A percentile compares a stretch with the other conserved stretches of the same genome.
phyloP scores from a whole-genome alignment of 2,113 vertebrate genomes.

The Pteropus alecto region DNA sequence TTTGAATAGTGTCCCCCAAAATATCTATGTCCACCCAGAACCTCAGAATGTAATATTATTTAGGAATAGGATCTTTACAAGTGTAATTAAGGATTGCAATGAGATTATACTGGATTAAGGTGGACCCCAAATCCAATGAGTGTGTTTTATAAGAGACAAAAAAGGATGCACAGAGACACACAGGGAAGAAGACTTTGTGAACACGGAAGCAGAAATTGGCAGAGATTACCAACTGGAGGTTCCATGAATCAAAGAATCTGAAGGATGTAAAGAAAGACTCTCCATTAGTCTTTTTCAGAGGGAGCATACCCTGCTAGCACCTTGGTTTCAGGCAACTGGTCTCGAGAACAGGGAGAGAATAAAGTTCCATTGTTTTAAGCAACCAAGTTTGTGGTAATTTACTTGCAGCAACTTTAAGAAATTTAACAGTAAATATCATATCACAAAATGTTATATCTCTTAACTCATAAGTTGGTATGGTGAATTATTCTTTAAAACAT shows the following conservation, averaged over 20 bases:
- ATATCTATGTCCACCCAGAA: not conserved
- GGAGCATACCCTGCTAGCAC: fast-evolving
- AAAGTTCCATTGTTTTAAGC: too few relatives aligned
- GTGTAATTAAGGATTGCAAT: not conserved
- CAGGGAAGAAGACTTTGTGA: not conserved
- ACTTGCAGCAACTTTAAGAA: not conserved
- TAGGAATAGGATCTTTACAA: not conserved
- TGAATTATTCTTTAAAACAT: not conserved
- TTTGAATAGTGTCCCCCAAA: not conserved
- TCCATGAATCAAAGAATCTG: not conserved
- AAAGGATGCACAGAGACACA: not conserved
- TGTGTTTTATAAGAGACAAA: not conserved
- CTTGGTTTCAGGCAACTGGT: not conserved
- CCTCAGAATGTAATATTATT: not conserved
- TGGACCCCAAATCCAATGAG: not conserved
- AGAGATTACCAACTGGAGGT: too few relatives aligned
- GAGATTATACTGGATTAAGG: not conserved
- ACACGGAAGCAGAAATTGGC: not conserved
- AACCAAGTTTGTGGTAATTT: not conserved
- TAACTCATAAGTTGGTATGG: not conserved
- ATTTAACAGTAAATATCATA: not conserved
- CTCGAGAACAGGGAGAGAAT: not conserved
- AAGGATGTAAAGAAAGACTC: not conserved
- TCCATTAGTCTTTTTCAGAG: not conserved
- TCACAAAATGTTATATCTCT: not conserved